Percentiles rank a stretch among this genome's conserved stretches.
Conservation (phyloP, 2,888 invertebrate species). For the Callosobruchus maculatus region DNA sequence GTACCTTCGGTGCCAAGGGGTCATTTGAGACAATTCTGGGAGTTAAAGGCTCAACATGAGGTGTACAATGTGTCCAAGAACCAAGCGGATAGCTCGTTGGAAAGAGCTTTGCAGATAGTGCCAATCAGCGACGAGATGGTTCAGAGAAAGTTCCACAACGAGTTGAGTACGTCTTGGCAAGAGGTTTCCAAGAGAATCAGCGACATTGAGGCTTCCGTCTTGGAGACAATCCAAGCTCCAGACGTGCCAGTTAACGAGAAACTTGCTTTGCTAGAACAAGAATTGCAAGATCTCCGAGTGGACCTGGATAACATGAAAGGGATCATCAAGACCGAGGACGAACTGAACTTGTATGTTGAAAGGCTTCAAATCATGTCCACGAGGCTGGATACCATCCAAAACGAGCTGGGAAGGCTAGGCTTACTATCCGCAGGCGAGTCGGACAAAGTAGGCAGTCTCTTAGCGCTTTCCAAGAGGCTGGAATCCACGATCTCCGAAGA, state of each 20-base stretch:
- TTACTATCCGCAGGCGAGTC: slow-evolving; percentile 71
- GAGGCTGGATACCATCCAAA: slow-evolving; percentile 73
- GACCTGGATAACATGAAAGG: slow-evolving; percentile 71
- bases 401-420: slow-evolving; percentile 73
- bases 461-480: slow-evolving; percentile 67
- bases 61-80: slow-evolving; percentile 73
- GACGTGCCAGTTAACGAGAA: slow-evolving; percentile 74
- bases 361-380: slow-evolving; percentile 72
- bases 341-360: slow-evolving; percentile 76
- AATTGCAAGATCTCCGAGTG: slow-evolving; percentile 68
- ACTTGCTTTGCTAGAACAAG: slow-evolving; percentile 69
- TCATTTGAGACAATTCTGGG: slow-evolving; percentile 83
- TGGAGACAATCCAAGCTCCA: slow-evolving; percentile 68
- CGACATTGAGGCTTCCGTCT: slow-evolving; percentile 63
- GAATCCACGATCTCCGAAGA: slow-evolving; percentile 74
- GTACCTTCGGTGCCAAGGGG: slow-evolving; percentile 62
- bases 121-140: slow-evolving; percentile 82
- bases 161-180: slow-evolving; percentile 75
- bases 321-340: slow-evolving; percentile 79
- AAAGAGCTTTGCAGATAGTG: slow-evolving; percentile 72
- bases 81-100: slow-evolving; percentile 69
- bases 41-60: slow-evolving; percentile 83
- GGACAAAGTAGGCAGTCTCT: slow-evolving; percentile 69
- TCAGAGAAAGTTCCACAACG: slow-evolving; percentile 73
- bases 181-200: slow-evolving; percentile 62